phyloP scores from a whole-genome alignment of 2,113 vertebrate genomes.

The Phodopus roborovskii region DNA sequence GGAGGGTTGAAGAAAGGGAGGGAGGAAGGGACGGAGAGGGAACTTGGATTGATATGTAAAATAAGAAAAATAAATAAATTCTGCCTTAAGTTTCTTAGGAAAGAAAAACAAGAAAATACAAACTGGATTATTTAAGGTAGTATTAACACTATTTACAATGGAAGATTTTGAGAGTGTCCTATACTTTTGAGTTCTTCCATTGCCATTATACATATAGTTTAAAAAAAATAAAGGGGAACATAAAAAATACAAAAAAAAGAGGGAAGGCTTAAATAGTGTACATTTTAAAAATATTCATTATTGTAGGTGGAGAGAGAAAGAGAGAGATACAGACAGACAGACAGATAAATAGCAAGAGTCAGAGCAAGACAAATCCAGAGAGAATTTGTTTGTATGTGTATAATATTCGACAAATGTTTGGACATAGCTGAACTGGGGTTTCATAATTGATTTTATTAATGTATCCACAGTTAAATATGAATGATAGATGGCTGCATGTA shows the following conservation, averaged over 20 bases:
- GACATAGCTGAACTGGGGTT: neutral
- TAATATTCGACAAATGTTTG: neutral
- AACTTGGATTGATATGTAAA: too few species aligned
- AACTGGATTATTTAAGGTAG: neutral
- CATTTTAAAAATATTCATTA: constrained; percentile 23
- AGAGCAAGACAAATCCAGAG: neutral
- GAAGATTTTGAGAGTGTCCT: neutral
- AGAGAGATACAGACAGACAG: neutral
- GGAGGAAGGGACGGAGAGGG: too few species aligned
- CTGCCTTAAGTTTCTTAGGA: neutral
- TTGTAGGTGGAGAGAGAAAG: neutral
- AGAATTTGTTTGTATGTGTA: neutral
- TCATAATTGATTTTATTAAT: constrained; percentile 26
- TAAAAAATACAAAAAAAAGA: too few species aligned
- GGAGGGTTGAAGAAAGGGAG: too few species aligned
- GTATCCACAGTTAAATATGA: constrained; percentile 24
- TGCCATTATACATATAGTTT: neutral
- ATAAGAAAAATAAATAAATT: neutral
- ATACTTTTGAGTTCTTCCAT: neutral
- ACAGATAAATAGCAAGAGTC: neutral
- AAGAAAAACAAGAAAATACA: constrained; percentile 10
- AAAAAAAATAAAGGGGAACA: neutral
- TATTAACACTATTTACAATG: neutral
- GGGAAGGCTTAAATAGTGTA: neutral
- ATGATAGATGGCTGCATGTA: neutral